Conservation (phyloP, 2,797 vertebrate species). For the Manis pentadactyla region DNA sequence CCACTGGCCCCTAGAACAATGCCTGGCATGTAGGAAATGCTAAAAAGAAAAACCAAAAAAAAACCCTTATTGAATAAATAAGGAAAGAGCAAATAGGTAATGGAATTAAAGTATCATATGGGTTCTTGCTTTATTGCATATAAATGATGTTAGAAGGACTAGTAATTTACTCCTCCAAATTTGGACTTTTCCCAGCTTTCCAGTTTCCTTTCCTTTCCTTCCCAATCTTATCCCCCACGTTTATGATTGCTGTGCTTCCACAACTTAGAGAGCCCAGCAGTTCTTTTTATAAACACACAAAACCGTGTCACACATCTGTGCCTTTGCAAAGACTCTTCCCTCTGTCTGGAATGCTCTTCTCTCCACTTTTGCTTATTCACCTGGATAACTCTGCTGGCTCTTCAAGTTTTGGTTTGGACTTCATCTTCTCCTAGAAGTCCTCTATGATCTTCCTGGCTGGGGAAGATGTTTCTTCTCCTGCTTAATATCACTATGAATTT, state of each 20-base stretch:
- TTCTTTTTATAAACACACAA: not conserved
- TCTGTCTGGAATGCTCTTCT: not conserved
- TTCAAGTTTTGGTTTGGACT: not conserved
- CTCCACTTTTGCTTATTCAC: not conserved
- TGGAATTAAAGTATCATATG: not conserved
- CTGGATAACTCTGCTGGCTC: not conserved
- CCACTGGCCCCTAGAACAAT: not conserved
- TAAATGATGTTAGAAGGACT: not conserved
- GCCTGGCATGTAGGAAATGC: not conserved
- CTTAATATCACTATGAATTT: not conserved
- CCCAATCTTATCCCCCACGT: not conserved
- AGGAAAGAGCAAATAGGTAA: not conserved
- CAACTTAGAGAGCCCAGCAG: not conserved
- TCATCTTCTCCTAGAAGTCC: not conserved
- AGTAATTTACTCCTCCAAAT: not conserved
- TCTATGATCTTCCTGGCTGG: not conserved
- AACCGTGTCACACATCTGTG: not conserved
- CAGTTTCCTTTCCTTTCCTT: not conserved
- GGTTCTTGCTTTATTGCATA: not conserved
- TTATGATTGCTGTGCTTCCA: not conserved
- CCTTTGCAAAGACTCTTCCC: not conserved
- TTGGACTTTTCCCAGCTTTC: not conserved
- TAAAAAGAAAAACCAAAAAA: not conserved
- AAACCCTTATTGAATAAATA: not conserved
- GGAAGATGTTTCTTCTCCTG: not conserved